Percentiles rank a stretch among this genome's conserved stretches.
Conservation (phyloP, 2,113 vertebrate species). For the Sialia sialis region DNA sequence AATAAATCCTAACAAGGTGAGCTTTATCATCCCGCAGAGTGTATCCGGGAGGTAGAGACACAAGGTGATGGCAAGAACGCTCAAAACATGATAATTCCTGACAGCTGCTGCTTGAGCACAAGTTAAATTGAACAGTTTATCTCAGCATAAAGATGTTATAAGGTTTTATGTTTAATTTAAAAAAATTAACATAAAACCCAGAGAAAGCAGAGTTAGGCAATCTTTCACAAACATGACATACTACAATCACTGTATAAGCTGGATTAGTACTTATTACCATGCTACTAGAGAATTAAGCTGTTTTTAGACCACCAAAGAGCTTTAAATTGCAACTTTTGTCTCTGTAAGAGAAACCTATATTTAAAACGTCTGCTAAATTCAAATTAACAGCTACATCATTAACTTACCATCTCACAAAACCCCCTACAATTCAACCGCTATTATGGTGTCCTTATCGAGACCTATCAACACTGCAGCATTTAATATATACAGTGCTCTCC, state of each 20-base stretch:
- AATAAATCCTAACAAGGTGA: conserved; percentile 77
- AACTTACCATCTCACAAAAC: conserved; percentile 65
- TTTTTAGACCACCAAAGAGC: conserved; percentile 82
- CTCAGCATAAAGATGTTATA: conserved; percentile 79
- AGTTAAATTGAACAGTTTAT: conserved; percentile 82
- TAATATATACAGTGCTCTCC: not conserved
- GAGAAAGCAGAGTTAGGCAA: conserved; percentile 77
- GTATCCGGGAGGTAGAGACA: conserved; percentile 70
- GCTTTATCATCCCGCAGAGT: conserved; percentile 64
- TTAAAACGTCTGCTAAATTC: conserved; percentile 79
- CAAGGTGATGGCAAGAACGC: conserved; percentile 73
- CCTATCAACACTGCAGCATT: not conserved
- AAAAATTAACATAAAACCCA: conserved; percentile 82
- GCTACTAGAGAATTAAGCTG: conserved; percentile 80
- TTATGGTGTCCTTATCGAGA: conserved; percentile 64
- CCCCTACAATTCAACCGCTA: conserved; percentile 44
- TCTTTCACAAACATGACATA: conserved; percentile 81
- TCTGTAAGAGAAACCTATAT: conserved; percentile 81
- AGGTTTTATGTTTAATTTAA: conserved; percentile 82
- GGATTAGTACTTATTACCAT: conserved; percentile 81
- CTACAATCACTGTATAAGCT: conserved; percentile 80
- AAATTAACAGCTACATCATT: conserved; percentile 77
- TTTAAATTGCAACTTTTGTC: conserved; percentile 83
- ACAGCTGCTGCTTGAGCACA: conserved; percentile 78
- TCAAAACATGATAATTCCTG: conserved; percentile 76